phyloP scores from a whole-genome alignment of 2,888 invertebrate species.

The Agrotis exclamationis region DNA sequence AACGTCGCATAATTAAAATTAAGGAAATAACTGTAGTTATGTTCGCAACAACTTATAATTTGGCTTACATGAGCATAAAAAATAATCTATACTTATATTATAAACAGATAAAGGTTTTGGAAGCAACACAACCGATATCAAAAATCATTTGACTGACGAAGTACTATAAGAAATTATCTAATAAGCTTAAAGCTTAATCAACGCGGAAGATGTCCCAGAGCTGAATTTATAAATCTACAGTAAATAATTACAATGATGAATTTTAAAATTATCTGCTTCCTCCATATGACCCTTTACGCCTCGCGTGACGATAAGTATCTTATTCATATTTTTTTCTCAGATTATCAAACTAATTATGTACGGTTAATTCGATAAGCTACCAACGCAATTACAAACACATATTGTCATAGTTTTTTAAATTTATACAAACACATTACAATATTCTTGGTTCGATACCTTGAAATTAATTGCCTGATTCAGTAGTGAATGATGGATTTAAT shows the following conservation, averaged over 20 bases:
- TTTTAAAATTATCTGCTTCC: conserved; percentile 23
- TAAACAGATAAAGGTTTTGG: too few relatives aligned
- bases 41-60: background rate
- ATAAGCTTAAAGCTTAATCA: too few relatives aligned
- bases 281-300: conserved; percentile 26
- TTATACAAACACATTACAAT: conserved; percentile 2
- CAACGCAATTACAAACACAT: conserved; percentile 10
- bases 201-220: too few relatives aligned
- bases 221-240: background rate
- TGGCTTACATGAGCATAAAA: background rate
- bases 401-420: conserved; percentile 26
- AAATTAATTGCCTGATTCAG: conserved; percentile 23
- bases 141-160: too few relatives aligned
- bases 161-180: too few relatives aligned
- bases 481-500: conserved; percentile 10
- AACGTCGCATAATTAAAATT: too few relatives aligned
- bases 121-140: too few relatives aligned
- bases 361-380: conserved; percentile 28
- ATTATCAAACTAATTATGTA: conserved; percentile 37
- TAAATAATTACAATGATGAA: conserved; percentile 1
- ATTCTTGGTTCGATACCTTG: conserved; percentile 30
- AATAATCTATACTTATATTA: too few relatives aligned
- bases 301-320: conserved; percentile 47
- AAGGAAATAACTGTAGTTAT: too few relatives aligned
- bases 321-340: conserved; percentile 44